Base-by-base conservation (phyloP, 2,888 invertebrate genomes). In the Mimas tiliae region DNA sequence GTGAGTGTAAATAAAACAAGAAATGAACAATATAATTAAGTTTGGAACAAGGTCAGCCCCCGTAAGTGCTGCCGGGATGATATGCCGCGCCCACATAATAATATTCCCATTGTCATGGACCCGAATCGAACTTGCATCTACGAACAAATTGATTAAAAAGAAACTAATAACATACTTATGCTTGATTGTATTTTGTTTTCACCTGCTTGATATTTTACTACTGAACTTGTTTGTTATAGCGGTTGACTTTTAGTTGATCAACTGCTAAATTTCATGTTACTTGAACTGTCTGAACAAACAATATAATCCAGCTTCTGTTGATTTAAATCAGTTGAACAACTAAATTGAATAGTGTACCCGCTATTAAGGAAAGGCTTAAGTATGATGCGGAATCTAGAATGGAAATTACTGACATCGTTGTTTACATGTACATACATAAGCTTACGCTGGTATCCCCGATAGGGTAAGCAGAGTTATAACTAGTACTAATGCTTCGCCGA, bases 61-160 rank as follows among this genome's bases (percentile, higher is more conserved):
- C 42, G 42, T 38, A 38, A 58, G 58, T 58, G 58, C 42, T 19
- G 58, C 38, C 42, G 42, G 16, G 58, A 58, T 38, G 42, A 42
- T 58, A 58, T 19, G 12, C 19, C 58, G 11, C 16, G 38, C 38
- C 42, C 19, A 38, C 38, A 58, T 58, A 38, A 58, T 58, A 38
- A 53, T 38, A 38, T n/a, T 12, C 19, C 42, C 19, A 58, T 42
- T 58, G 38, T 42, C 12, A 11, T 19, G 38, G 42, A 42, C 19
- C 12, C 6, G 12, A 58, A 21, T 42, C 6, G 58, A 42, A 42
- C 12, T 19, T 6, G 42, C 21, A 14, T 19, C 16, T 21, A 42
- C 38, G 19, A 9, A 19, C 38, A 58, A 58, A 58, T 58, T 34
- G 16, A 55, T 34, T 38, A 9, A 55, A 38, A 55, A 38, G 48